phyloP scores from a whole-genome alignment of 2,888 invertebrate species.

The Leptopilina myrica region DNA sequence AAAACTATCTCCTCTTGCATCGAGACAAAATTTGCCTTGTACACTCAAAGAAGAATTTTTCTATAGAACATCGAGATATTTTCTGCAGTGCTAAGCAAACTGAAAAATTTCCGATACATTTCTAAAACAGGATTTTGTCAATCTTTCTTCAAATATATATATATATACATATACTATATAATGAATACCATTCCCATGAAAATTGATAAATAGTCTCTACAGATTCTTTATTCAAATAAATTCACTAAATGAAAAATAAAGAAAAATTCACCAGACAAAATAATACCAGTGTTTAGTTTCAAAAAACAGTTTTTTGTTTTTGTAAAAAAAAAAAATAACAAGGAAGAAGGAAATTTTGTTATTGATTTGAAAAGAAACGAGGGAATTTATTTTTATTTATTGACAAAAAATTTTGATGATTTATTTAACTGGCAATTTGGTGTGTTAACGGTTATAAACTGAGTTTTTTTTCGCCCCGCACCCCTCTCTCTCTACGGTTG shows the following conservation, averaged over 20 bases:
- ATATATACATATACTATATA: background rate
- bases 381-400: background rate
- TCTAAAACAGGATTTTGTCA: conserved; percentile 17
- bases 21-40: conserved; percentile 19
- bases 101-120: conserved; percentile 26
- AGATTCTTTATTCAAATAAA: too few relatives aligned
- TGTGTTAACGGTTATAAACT: conserved; percentile 6
- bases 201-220: background rate
- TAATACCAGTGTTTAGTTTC: too few relatives aligned
- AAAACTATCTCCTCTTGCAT: conserved; percentile 22
- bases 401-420: background rate
- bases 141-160: background rate
- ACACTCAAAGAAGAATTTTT: conserved; percentile 11
- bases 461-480: background rate
- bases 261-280: background rate
- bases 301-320: too few relatives aligned
- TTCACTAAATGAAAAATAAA: background rate
- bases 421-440: background rate
- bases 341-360: background rate
- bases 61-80: conserved; percentile 23
- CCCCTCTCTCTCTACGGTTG: background rate
- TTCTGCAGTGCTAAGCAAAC: conserved; percentile 29
- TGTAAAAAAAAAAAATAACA: too few relatives aligned
- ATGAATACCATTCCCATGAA: background rate
- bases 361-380: background rate